Evolutionary conservation across 2,888 invertebrate genomes (phyloP).

Genomic region (Alloscopus bannaensis): DNA sequence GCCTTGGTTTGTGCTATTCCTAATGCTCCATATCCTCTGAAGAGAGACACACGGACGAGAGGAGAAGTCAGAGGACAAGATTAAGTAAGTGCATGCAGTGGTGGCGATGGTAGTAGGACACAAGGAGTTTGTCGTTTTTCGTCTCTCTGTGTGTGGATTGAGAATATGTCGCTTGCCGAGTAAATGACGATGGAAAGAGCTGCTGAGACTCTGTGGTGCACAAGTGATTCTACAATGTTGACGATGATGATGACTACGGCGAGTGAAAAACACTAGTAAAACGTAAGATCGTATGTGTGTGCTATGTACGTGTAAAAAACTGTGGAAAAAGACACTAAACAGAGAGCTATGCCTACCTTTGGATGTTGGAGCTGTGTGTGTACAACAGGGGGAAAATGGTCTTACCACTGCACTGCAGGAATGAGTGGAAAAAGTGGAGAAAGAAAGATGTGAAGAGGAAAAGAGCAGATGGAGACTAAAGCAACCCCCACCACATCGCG

Average conservation of each 20-base stretch:
- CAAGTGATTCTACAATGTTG: not conserved
- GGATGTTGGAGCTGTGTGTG: too few species aligned
- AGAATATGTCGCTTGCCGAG: too few species aligned
- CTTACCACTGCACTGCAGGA: slow-evolving; percentile 12
- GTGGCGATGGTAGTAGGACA: not conserved
- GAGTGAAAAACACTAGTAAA: too few species aligned
- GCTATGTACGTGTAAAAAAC: not conserved
- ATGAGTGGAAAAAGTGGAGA: not conserved
- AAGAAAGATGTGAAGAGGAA: not conserved
- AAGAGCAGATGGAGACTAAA: slow-evolving; percentile 6
- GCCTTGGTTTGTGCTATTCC: too few species aligned
- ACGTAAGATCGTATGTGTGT: too few species aligned
- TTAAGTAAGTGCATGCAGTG: not conserved
- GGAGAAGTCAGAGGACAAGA: slow-evolving; percentile 4
- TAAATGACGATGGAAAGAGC: not conserved
- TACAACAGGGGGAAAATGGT: too few species aligned
- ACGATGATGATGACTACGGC: not conserved
- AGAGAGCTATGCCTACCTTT: too few species aligned
- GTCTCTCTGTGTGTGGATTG: not conserved
- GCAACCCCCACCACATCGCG: slow-evolving; percentile 5
- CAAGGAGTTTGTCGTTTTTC: not conserved
- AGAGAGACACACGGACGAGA: not conserved
- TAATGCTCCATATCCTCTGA: not conserved
- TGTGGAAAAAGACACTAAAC: not conserved
- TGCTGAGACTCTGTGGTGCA: slow-evolving; percentile 3